Evolutionary conservation across 53 echinoderm and acorn worm species (phyloP).

Genomic region (Echinarachnius parma): DNA sequence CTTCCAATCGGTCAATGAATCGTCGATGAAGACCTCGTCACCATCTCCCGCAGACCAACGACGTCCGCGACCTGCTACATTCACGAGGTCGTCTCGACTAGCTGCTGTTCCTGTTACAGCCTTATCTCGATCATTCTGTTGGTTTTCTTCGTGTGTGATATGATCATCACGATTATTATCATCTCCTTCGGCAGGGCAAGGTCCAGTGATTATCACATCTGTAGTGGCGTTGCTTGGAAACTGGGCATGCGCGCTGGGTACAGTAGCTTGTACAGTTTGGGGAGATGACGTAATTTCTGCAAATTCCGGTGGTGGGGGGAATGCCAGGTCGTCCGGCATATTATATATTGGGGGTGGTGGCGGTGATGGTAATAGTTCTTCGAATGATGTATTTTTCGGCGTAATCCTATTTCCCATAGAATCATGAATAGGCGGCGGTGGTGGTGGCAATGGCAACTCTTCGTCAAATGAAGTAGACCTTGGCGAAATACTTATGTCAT

Average conservation of each 20-base stretch:
- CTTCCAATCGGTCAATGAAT: conserved; percentile 22
- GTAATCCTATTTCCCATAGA: not conserved
- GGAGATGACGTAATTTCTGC: not conserved
- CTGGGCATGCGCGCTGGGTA: conserved; percentile 20
- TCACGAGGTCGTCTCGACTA: not conserved
- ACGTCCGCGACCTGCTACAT: conserved; percentile 3
- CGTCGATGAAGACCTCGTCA: conserved; percentile 28
- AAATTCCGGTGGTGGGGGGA: no score
- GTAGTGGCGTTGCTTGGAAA: conserved; percentile 23
- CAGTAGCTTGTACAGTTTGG: not conserved
- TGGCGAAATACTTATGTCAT: no score
- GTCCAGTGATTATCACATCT: conserved; percentile 9
- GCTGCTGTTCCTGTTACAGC: conserved; percentile 2
- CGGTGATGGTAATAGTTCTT: no score
- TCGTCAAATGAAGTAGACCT: no score
- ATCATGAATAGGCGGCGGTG: not conserved
- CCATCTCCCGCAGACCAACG: conserved; percentile 36
- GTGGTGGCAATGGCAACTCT: not conserved
- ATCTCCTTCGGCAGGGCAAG: conserved; percentile 32
- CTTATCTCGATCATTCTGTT: conserved; percentile 18
- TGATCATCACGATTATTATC: no score
- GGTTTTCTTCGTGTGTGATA: conserved; percentile 18
- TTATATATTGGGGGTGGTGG: no score
- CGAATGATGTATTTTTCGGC: no score
- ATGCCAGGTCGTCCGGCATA: not conserved